These are phyloP conservation scores for Disparrhopalites patrizii DNA, from an alignment of 2,888 invertebrate species.

Conservation along the genomic window DNA sequence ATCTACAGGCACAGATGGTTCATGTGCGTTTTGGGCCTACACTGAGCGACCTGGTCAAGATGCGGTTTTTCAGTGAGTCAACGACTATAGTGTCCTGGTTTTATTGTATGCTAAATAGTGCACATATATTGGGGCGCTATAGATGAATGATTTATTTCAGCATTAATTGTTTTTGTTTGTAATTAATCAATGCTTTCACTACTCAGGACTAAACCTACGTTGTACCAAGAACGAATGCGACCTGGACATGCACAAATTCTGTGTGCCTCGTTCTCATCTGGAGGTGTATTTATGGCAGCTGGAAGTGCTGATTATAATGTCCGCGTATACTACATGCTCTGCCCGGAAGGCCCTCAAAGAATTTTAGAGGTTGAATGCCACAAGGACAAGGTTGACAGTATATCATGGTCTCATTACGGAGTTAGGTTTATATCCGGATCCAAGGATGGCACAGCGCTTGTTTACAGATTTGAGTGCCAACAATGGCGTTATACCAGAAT, in stretches of 20 bases:
- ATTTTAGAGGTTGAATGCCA: slow-evolving; percentile 76
- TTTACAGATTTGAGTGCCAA: slow-evolving; percentile 82
- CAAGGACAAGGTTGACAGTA: slow-evolving; percentile 87
- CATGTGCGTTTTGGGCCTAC: slow-evolving; percentile 93
- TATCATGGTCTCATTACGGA: slow-evolving; percentile 88
- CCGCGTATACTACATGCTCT: slow-evolving; percentile 74
- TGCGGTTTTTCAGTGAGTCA: slow-evolving; percentile 63
- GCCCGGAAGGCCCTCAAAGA: slow-evolving; percentile 70
- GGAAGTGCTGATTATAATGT: slow-evolving; percentile 94
- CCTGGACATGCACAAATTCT: slow-evolving; percentile 95
- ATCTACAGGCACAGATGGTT: slow-evolving; percentile 93
- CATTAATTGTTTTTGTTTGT: neutral
- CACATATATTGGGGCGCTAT: neutral
- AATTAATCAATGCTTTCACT: neutral
- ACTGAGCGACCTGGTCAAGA: slow-evolving; percentile 59
- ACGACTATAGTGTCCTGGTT: neutral
- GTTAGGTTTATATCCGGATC: slow-evolving; percentile 89
- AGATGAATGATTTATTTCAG: neutral
- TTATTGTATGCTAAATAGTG: neutral
- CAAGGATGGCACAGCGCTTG: slow-evolving; percentile 89
- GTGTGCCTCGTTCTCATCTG: slow-evolving; percentile 83
- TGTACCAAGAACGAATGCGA: slow-evolving; percentile 86
- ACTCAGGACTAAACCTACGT: slow-evolving; percentile 72
- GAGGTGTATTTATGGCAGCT: slow-evolving; percentile 85
- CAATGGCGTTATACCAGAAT: slow-evolving; percentile 80